Base-by-base conservation (phyloP, 2,888 invertebrate species). In the Reticulitermes lucifugus region DNA sequence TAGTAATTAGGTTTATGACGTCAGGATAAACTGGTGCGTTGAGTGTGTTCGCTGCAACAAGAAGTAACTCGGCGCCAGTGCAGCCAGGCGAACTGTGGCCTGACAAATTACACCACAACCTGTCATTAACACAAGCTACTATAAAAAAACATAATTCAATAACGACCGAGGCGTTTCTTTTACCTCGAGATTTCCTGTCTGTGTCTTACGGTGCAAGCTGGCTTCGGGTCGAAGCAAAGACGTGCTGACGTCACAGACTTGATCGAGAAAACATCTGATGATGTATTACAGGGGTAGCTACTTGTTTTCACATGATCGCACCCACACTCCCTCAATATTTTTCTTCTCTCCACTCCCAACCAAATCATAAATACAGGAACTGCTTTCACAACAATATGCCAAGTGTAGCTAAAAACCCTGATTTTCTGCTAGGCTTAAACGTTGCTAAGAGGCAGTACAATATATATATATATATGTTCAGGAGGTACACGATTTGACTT, bases 81-180 rank as follows among this genome's bases (percentile, higher is more conserved):
- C 65, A 65, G 25, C 12, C 65, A 25, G 65, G n/a, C 65, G 25
- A 25, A 25, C 25, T n/a, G 25, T 25, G 25, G 79, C 25, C 79
- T 79, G 79, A 79, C 79, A 79, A 79, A 79, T 79, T 79, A 79
- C 79, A 55, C 79, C 79, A 55, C 79, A 79, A 79, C 79, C 79
- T 79, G 79, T 79, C 79, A 79, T 79, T 79, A 79, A 79, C 79
- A 79, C 79, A 51, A 79, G 79, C 79, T 55, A 79, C 51, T 55
- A 18, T 22, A 25, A 25, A 51, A 79, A 79, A 79, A 79, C 60
- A 22, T 77, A 43, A 77, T 77, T 77, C 77, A 51, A 77, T 77
- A 77, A 77, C 77, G 77, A 46, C 60, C n/a, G 14, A 51, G 22
- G 60, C 60, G 60, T 60, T 60, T 60, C 60, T 60, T 60, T 60